These are phyloP conservation scores for Onychorhynchus coronatus DNA, from an alignment of 2,113 vertebrate genomes.

Conservation along the genomic window DNA sequence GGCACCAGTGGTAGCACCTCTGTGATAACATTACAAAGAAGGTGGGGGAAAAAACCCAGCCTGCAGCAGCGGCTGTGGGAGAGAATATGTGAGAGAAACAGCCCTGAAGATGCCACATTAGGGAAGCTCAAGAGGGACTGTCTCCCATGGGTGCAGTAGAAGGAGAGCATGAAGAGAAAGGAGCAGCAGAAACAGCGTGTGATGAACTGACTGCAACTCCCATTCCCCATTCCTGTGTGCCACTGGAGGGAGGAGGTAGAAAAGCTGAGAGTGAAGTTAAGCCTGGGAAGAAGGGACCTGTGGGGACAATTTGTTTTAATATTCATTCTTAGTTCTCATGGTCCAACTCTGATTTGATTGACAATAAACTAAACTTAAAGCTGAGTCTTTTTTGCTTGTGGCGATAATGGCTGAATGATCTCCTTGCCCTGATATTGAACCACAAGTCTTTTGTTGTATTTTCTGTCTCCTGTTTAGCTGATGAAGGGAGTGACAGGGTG, in stretches of 20 bases:
- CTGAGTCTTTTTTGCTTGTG: neutral
- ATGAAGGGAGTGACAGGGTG: fast-evolving
- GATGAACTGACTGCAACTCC: neutral
- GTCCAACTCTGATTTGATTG: neutral
- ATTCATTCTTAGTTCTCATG: neutral
- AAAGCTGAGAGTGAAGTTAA: neutral
- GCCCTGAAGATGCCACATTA: too few relatives aligned
- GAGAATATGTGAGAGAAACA: too few relatives aligned
- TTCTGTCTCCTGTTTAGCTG: neutral
- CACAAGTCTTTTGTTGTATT: neutral
- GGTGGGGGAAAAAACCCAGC: too few relatives aligned
- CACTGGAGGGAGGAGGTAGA: fast-evolving
- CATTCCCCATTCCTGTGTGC: fast-evolving
- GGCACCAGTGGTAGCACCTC: fast-evolving
- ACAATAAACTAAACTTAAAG: neutral
- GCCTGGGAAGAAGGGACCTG: fast-evolving
- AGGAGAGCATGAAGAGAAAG: too few relatives aligned
- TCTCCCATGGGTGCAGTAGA: too few relatives aligned
- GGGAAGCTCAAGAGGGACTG: too few relatives aligned
- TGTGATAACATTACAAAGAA: neutral
- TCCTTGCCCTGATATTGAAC: neutral
- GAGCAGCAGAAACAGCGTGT: too few relatives aligned
- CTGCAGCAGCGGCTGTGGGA: too few relatives aligned
- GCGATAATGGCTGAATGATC: neutral
- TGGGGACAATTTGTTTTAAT: neutral